Evolutionary conservation across 2,797 vertebrate species (phyloP).

Genomic region (Mionectes olivaceus): DNA sequence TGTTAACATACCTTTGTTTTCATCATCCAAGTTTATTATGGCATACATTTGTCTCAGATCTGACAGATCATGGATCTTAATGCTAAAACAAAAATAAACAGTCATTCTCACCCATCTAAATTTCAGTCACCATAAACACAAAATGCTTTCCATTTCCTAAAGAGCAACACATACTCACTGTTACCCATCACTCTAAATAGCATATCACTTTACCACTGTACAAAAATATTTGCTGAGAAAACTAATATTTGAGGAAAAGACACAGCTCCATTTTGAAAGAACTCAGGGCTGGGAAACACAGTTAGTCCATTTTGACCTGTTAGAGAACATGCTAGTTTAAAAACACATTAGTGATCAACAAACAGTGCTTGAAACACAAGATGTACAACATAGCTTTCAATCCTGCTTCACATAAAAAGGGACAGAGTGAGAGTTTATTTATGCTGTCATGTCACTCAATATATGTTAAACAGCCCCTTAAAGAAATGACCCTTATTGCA

Average conservation of each 20-base stretch:
- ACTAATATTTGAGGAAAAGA: neutral
- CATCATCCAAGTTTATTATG: slow-evolving; percentile 93
- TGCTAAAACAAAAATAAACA: slow-evolving; percentile 79
- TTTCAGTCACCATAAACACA: neutral
- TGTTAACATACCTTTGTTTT: slow-evolving; percentile 90
- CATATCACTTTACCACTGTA: neutral
- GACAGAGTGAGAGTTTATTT: neutral
- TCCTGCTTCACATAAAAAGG: neutral
- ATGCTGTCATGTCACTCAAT: neutral
- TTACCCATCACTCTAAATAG: neutral
- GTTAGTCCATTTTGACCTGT: neutral
- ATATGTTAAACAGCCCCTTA: neutral
- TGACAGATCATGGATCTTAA: slow-evolving; percentile 95
- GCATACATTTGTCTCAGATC: slow-evolving; percentile 94
- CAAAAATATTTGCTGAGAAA: neutral
- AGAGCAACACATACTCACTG: neutral
- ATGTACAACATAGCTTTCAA: neutral
- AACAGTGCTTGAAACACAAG: neutral
- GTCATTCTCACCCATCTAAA: neutral
- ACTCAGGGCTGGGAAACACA: neutral
- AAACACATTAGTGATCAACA: neutral
- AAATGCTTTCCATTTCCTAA: neutral
- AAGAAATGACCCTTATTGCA: neutral
- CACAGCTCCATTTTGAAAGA: neutral
- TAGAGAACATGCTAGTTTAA: neutral